These are phyloP conservation scores for Ridgeia piscesae DNA, from an alignment of 1,140 invertebrate species.

Conservation along the genomic window DNA sequence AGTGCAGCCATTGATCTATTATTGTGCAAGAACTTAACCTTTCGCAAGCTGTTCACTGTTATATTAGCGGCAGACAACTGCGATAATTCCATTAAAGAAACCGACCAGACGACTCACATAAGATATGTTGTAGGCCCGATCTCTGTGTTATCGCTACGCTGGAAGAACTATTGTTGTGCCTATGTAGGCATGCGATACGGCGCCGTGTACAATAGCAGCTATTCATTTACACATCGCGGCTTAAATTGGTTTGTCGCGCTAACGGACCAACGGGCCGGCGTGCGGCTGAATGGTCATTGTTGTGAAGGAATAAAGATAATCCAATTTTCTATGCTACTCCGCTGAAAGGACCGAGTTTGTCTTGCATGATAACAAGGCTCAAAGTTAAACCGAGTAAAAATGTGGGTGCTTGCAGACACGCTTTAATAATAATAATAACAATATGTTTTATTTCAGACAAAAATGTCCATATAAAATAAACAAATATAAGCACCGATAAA, in stretches of 20 bases:
- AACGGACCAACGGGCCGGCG: not conserved
- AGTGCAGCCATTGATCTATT: not conserved
- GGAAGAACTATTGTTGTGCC: not conserved
- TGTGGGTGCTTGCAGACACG: too few relatives aligned
- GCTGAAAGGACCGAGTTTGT: not conserved
- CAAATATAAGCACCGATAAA: too few relatives aligned
- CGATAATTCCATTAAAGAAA: not conserved
- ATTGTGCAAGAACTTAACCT: not conserved
- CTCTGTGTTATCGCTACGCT: not conserved
- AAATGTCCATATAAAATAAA: too few relatives aligned
- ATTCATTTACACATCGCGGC: not conserved
- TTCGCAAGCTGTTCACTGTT: not conserved
- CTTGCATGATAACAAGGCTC: too few relatives aligned
- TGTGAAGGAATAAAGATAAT: not conserved
- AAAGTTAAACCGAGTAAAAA: too few relatives aligned
- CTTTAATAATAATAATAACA: too few relatives aligned
- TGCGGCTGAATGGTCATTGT: not conserved
- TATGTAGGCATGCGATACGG: not conserved
- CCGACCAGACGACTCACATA: not conserved
- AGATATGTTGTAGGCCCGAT: not conserved
- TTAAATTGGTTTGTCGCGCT: not conserved
- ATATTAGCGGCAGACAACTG: not conserved
- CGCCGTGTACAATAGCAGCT: not conserved
- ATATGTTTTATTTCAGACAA: too few relatives aligned
- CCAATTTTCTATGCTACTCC: not conserved